Evolutionary conservation across 2,797 vertebrate genomes (phyloP).

Genomic region (Myotis myotis): DNA sequence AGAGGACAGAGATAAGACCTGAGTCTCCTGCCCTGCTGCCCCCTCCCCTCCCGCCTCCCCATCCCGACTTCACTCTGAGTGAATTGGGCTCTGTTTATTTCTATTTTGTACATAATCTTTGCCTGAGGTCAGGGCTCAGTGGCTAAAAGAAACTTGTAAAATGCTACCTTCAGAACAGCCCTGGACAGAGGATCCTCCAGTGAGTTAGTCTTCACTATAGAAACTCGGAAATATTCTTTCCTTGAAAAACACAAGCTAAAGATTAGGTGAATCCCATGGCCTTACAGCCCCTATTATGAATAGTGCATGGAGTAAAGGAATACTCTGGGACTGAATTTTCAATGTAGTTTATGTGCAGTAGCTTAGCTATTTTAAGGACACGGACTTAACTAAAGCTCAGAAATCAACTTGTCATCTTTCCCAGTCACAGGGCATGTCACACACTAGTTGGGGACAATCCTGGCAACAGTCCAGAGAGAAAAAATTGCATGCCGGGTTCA

Average conservation of each 20-base stretch:
- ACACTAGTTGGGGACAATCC: conserved; percentile 31
- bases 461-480: conserved; percentile 53
- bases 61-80: neutral
- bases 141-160: neutral
- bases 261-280: neutral
- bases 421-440: neutral
- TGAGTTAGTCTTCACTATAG: neutral
- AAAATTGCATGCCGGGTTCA: conserved; percentile 48
- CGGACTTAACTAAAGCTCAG: conserved; percentile 53
- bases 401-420: neutral
- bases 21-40: rapidly evolving
- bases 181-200: neutral
- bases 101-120: neutral
- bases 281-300: neutral
- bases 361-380: conserved; percentile 33
- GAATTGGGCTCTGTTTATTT: neutral
- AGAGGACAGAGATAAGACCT: neutral
- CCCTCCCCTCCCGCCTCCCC: rapidly evolving
- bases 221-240: neutral
- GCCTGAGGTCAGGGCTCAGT: neutral
- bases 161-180: neutral
- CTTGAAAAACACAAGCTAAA: neutral
- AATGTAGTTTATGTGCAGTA: neutral
- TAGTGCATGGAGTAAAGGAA: neutral
- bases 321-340: neutral